These are phyloP conservation scores for Labeo rohita DNA, from an alignment of 2,113 vertebrate genomes.

Conservation along the genomic window DNA sequence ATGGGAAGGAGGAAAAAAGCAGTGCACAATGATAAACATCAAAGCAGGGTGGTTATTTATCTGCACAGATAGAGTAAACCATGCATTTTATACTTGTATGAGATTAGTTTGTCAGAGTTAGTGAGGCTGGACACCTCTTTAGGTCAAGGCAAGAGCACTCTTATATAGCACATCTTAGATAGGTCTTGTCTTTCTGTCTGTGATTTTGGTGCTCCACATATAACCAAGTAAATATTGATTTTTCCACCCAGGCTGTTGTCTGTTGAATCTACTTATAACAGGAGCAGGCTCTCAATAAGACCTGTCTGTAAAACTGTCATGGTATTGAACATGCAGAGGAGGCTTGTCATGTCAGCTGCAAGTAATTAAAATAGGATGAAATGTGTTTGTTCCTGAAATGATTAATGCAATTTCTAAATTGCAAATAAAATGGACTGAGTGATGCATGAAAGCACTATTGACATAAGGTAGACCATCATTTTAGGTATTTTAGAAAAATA, in stretches of 20 bases:
- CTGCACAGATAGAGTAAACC: background rate
- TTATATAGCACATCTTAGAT: background rate
- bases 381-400: background rate
- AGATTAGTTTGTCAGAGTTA: background rate
- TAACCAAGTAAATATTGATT: conserved; percentile 28
- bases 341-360: background rate
- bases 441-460: background rate
- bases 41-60: background rate
- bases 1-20: background rate
- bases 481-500: background rate
- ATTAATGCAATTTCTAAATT: background rate
- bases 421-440: background rate
- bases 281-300: background rate
- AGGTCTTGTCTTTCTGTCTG: background rate
- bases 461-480: background rate
- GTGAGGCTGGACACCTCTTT: background rate
- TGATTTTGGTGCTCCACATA: conserved; percentile 15
- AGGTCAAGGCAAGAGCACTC: background rate
- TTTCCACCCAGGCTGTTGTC: conserved; percentile 11
- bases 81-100: background rate
- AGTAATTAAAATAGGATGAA: conserved; percentile 2
- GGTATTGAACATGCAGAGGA: background rate
- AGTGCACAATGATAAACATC: conserved; percentile 6
- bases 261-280: conserved; percentile 4
- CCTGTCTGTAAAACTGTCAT: background rate